Evolutionary conservation across 2,113 vertebrate genomes (phyloP).

Genomic region (Urocynchramus pylzowi): DNA sequence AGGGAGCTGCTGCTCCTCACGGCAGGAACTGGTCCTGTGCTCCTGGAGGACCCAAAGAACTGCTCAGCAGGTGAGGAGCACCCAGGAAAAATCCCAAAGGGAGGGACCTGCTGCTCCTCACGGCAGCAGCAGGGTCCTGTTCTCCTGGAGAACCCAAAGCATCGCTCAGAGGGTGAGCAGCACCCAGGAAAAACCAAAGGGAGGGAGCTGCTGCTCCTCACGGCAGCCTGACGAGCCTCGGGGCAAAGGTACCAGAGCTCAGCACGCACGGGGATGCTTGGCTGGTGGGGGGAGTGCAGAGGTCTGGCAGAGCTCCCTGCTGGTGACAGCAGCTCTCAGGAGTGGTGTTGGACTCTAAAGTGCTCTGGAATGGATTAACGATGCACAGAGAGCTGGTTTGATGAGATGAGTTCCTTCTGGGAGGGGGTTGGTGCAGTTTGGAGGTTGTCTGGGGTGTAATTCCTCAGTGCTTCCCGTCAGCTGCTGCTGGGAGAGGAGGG

Average conservation of each 20-base stretch:
- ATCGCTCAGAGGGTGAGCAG: background rate
- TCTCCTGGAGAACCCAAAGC: background rate
- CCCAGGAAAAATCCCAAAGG: background rate
- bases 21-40: too few species aligned
- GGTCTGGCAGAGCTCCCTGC: background rate
- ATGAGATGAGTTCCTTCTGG: background rate
- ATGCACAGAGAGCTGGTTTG: background rate
- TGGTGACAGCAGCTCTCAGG: background rate
- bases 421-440: background rate
- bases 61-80: background rate
- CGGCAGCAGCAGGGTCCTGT: too few species aligned
- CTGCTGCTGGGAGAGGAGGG: background rate
- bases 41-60: background rate
- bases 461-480: background rate
- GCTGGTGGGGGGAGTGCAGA: background rate
- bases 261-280: background rate
- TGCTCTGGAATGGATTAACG: background rate
- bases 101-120: background rate
- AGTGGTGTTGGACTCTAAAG: background rate
- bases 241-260: background rate
- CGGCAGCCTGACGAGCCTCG: too few species aligned
- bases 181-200: background rate
- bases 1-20: too few species aligned
- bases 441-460: background rate
- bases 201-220: too few species aligned